phyloP scores from a whole-genome alignment of 2,113 vertebrate genomes.

The Triplophysa rosa region DNA sequence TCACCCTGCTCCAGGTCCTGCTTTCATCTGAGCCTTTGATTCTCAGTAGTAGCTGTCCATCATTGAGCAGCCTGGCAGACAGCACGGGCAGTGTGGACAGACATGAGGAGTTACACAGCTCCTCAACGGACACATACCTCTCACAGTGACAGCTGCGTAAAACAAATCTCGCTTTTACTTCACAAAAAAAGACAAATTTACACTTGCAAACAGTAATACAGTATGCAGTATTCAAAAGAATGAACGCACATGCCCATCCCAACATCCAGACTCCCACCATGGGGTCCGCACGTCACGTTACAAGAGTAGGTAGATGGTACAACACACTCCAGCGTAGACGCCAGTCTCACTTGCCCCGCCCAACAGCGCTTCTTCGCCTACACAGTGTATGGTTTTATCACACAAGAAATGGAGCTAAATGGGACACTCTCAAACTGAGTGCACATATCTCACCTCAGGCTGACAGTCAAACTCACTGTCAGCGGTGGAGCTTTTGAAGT shows the following conservation, averaged over 20 bases:
- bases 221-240: neutral
- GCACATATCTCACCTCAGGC: slow-evolving; percentile 77
- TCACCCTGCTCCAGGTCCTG: slow-evolving; percentile 62
- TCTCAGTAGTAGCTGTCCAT: slow-evolving; percentile 76
- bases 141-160: slow-evolving; percentile 82
- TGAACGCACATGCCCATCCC: slow-evolving; percentile 87
- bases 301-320: slow-evolving; percentile 75
- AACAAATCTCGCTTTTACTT: neutral
- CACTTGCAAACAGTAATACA: neutral
- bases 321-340: slow-evolving; percentile 78
- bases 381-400: neutral
- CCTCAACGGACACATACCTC: slow-evolving; percentile 82
- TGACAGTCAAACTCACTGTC: slow-evolving; percentile 82
- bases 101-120: slow-evolving; percentile 85
- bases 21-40: slow-evolving; percentile 60
- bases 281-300: slow-evolving; percentile 72
- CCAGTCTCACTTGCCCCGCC: slow-evolving; percentile 78
- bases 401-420: neutral
- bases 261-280: slow-evolving; percentile 76
- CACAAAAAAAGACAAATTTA: too few relatives aligned
- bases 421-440: neutral
- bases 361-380: slow-evolving; percentile 82
- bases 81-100: slow-evolving; percentile 76
- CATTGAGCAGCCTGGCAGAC: slow-evolving; percentile 69
- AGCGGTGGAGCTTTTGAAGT: slow-evolving; percentile 71